These are phyloP conservation scores for Butastur rufipennis DNA, from an alignment of 2,113 vertebrate species.

Conservation along the genomic window DNA sequence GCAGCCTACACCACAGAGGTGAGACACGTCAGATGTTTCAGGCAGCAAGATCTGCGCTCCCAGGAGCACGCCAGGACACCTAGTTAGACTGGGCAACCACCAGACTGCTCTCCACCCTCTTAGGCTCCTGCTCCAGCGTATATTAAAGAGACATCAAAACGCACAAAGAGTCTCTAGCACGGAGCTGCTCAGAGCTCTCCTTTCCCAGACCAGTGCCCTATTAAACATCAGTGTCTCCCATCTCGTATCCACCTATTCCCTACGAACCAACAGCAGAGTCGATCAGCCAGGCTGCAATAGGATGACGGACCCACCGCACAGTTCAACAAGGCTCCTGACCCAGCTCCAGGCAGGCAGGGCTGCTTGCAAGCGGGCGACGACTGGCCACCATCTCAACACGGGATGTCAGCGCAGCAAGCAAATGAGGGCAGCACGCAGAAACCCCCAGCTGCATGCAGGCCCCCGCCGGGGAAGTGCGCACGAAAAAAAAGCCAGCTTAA, in stretches of 20 bases:
- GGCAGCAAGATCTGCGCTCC: background rate
- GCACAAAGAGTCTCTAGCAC: background rate
- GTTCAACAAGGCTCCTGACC: background rate
- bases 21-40: fast-evolving
- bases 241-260: background rate
- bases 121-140: background rate
- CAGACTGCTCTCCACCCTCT: background rate
- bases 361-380: no score
- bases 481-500: background rate
- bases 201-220: background rate
- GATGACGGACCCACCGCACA: fast-evolving
- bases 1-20: background rate
- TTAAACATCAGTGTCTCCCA: fast-evolving
- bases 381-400: background rate
- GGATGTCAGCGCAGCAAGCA: background rate
- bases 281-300: background rate
- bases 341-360: background rate
- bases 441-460: background rate
- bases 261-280: fast-evolving
- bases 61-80: background rate
- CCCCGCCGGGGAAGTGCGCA: fast-evolving
- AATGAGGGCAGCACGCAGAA: background rate
- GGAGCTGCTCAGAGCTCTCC: background rate
- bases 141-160: background rate
- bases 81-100: background rate